These are phyloP conservation scores for Scytalopus superciliaris DNA, from an alignment of 2,113 vertebrate genomes.

Conservation along the genomic window DNA sequence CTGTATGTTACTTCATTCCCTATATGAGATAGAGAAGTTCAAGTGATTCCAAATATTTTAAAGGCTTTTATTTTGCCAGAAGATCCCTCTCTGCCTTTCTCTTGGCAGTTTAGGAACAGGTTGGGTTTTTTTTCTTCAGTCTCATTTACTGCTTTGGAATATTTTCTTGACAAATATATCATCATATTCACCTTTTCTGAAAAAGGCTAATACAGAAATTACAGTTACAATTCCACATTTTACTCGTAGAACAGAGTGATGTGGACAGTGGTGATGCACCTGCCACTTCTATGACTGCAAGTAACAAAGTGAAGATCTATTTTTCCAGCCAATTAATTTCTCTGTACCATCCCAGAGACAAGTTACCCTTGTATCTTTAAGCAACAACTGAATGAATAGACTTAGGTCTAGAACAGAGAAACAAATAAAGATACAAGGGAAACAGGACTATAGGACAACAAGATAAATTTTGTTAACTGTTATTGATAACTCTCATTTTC, in stretches of 20 bases:
- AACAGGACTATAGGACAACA: background rate
- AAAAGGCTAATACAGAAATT: background rate
- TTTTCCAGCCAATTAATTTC: background rate
- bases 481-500: background rate
- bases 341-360: background rate
- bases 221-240: background rate
- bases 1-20: background rate
- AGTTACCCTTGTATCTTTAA: background rate
- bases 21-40: background rate
- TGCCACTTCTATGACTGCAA: background rate
- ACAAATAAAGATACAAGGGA: background rate
- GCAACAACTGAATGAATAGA: background rate
- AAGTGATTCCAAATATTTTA: background rate
- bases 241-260: background rate
- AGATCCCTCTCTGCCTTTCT: background rate
- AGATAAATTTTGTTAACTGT: background rate
- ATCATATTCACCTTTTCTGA: background rate
- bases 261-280: background rate
- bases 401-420: background rate
- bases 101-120: background rate
- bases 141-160: background rate
- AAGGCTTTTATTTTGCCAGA: background rate
- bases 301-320: background rate
- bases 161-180: background rate
- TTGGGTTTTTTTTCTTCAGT: rapidly evolving